Base-by-base conservation (phyloP, 2,113 vertebrate genomes). In the Rattus rattus region DNA sequence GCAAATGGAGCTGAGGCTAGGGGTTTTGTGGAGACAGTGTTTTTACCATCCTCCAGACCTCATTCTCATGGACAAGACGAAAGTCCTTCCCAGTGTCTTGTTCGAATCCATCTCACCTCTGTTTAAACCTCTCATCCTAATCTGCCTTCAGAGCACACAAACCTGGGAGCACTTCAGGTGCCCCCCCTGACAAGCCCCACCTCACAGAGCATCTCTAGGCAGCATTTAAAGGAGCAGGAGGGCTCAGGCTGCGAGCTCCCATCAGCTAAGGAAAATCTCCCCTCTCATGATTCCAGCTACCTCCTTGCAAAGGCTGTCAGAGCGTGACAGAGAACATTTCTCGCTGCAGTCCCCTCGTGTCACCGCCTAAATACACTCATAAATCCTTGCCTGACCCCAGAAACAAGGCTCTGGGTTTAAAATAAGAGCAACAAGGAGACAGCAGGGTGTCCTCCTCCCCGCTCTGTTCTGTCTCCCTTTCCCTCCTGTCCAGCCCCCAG, bases 371-470 rank as follows among this genome's bases (percentile, higher is more conserved):
- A 93, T 90, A 94, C 96, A 90, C 88, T 92, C 96, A 96, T 95
- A 95, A 97, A 95, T 98, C 94, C 94, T 90, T 20, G 67, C 94
- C 96, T 93, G 95, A 95, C 92, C 79, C 81, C 88, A 96, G 95
- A 90, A 90, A 92, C 87, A 83, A 95, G 80, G 77, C 83, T 54
- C 81, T 47, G 79, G 20, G 56, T 95, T 94, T 89, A 94, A 89
- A 97, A 70, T 83, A 90, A 97, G 93, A 96, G 81, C 95, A 73
- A 83, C 54, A 2, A 79, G 54, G 91, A 93, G 94, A 88, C 73
- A 0, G 16, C 13, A 54, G 72, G 72, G 49, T 22, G 26, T n/a
- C 52, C 59, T 16, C 63, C 13, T 30, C 39, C 36, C 47, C 19
- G 65, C 56, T 65, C 63, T 28, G 0, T 19, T 70, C 84, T 59